Conservation (phyloP, 2,888 invertebrate species). For the Brachypalpus laphriformis region DNA sequence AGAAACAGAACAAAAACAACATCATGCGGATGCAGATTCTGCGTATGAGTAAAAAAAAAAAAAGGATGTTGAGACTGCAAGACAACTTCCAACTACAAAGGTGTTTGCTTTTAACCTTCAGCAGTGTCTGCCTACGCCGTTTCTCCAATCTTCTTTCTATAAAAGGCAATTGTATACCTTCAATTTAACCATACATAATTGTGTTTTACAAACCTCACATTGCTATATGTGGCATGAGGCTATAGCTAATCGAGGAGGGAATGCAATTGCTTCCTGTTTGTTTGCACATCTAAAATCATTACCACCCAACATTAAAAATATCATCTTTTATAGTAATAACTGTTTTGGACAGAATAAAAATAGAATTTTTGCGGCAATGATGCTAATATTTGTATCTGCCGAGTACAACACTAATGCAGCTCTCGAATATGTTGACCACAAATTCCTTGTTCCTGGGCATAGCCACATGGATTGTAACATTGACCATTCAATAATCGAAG, state of each 20-base stretch:
- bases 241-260: background rate
- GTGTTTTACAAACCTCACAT: background rate
- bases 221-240: background rate
- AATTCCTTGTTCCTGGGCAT: conserved; percentile 26
- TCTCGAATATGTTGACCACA: conserved; percentile 5
- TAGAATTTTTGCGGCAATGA: background rate
- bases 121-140: background rate
- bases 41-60: background rate
- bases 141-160: background rate
- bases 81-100: too few relatives aligned
- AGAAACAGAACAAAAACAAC: too few relatives aligned
- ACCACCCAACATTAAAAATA: background rate
- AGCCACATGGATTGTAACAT: conserved; percentile 36
- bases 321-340: background rate
- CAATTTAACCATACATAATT: background rate
- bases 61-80: too few relatives aligned
- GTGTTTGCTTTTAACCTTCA: too few relatives aligned
- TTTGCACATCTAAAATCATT: background rate
- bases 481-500: conserved; percentile 13
- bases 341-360: background rate
- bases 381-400: background rate
- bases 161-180: too few relatives aligned
- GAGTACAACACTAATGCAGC: background rate
- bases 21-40: background rate
- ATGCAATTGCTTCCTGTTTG: background rate